phyloP scores from a whole-genome alignment of 1,140 invertebrate species.

The Sipha flava region DNA sequence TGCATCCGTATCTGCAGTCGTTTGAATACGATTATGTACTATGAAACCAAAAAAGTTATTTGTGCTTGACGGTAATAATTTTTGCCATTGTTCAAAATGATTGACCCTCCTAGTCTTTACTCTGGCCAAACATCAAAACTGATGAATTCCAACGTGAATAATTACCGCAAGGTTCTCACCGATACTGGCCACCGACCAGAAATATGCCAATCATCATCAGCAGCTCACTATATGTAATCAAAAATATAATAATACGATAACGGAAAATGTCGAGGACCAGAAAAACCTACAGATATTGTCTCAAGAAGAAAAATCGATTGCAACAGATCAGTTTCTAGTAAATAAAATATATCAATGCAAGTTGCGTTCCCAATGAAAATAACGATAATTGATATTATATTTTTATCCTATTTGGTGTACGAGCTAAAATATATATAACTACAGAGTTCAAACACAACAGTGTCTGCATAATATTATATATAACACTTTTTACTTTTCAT shows the following conservation, averaged over 20 bases:
- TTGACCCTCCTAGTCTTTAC: not conserved
- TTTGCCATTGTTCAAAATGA: not conserved
- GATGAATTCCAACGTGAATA: not conserved
- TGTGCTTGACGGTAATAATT: not conserved
- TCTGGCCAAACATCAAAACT: not conserved
- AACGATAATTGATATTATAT: no score
- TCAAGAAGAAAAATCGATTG: no score
- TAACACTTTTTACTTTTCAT: no score
- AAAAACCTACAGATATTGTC: no score
- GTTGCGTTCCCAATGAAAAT: no score
- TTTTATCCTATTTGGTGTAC: no score
- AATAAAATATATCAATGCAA: no score
- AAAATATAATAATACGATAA: not conserved
- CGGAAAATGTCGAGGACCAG: no score
- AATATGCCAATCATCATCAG: constrained; percentile 1
- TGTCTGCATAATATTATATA: no score
- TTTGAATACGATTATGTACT: constrained; percentile 18
- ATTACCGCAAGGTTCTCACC: constrained; percentile 9
- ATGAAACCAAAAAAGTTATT: not conserved
- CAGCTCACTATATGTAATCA: not conserved
- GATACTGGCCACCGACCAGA: not conserved
- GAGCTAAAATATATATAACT: no score
- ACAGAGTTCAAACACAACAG: no score
- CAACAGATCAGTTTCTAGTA: no score
- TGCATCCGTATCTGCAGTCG: not conserved